Conservation (phyloP, 1,140 invertebrate species). For the Chrysopa pallens region DNA sequence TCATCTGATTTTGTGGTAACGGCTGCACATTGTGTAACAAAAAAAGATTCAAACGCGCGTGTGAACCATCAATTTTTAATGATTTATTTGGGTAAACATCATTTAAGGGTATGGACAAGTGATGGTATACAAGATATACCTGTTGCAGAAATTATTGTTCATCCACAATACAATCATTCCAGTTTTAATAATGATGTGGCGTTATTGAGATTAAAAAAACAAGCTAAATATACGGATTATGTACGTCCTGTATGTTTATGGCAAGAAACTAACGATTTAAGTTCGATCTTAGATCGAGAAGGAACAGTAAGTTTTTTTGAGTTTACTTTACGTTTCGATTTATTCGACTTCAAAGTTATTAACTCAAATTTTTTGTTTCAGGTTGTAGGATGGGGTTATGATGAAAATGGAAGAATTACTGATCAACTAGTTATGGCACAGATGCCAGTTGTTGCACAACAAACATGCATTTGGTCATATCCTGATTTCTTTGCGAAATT, state of each 20-base stretch:
- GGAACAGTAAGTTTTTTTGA: conserved; percentile 22
- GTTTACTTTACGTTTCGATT: neutral
- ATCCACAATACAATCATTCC: conserved; percentile 34
- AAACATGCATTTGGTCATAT: conserved; percentile 18
- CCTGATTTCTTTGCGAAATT: conserved; percentile 26
- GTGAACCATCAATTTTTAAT: conserved; percentile 10
- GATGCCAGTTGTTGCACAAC: conserved; percentile 17
- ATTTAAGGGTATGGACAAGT: conserved; percentile 16
- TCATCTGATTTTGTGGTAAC: conserved; percentile 55
- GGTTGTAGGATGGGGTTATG: conserved; percentile 43
- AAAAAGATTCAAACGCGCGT: conserved; percentile 11
- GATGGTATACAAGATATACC: conserved; percentile 18
- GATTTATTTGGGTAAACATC: conserved; percentile 20
- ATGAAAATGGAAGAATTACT: conserved; percentile 28
- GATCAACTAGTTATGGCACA: conserved; percentile 23
- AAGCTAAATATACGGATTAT: conserved; percentile 25
- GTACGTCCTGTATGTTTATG: conserved; percentile 42
- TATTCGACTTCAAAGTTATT: neutral
- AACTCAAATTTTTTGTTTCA: conserved; percentile 11
- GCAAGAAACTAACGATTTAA: conserved; percentile 25
- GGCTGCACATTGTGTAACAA: conserved; percentile 61
- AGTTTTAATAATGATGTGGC: conserved; percentile 36
- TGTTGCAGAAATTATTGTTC: conserved; percentile 29
- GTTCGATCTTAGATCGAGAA: conserved; percentile 24
- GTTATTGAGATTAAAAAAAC: conserved; percentile 26